Base-by-base conservation (phyloP, 37 sponge, comb jelly and placozoan genomes). In the Halisarca cf. caerulea region DNA sequence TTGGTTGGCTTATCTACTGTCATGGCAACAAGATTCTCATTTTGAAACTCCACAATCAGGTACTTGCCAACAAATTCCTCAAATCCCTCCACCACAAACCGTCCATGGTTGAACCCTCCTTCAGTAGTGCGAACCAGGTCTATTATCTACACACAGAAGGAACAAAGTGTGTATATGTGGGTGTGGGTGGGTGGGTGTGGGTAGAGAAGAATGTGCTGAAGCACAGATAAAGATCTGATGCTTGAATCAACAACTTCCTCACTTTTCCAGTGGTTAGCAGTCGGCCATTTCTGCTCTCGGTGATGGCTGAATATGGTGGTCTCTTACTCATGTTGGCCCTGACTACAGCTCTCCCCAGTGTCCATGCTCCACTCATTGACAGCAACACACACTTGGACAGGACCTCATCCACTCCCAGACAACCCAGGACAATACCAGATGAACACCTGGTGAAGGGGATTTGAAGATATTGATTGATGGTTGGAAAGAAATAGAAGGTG, bases 221-320 rank as follows among this genome's bases (percentile, higher is more conserved):
- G 17, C 57, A n/a, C n/a, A n/a, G n/a, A n/a, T n/a, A n/a, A n/a
- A n/a, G n/a, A n/a, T n/a, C n/a, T n/a, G n/a, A n/a, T n/a, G n/a
- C n/a, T n/a, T n/a, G n/a, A n/a, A n/a, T n/a, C n/a, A n/a, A n/a
- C n/a, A n/a, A 47, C 6, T 25, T 27, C 14, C 45, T 6, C 15
- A 91, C 95, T 91, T 94, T 94, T 41, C 95, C 95, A 43, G 81
- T 85, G 35, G 91, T 53, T 2, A 94, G 85, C 1, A 91, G 25
- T 5, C 54, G 41, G 8, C 95, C 95, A 59, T 82, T 86, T 42
- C 89, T 85, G 23, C 80, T 80, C 20, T 74, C 66, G 1, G 38
- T 28, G 24, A 94, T 43, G 7, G 89, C 92, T 30, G 82, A 43
- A 33, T 91, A 43, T 4, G 91, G 86, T 28, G 47, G 55, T 44